phyloP scores from a whole-genome alignment of 1,140 invertebrate genomes.

The Ceratosolen fusciceps region DNA sequence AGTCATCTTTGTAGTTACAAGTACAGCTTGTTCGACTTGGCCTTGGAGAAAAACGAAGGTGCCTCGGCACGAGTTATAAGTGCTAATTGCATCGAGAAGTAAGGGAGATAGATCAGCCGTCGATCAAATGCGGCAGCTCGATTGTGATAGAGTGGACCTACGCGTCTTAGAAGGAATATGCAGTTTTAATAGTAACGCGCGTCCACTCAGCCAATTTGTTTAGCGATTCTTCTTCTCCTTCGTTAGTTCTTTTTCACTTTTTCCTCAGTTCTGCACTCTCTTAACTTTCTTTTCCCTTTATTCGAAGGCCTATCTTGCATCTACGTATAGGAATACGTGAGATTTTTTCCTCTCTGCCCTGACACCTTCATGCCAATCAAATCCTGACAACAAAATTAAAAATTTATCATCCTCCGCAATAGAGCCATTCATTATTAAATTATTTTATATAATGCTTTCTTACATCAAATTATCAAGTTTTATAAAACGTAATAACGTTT shows the following conservation, averaged over 20 bases:
- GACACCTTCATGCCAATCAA: background rate
- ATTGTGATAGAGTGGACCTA: conserved; percentile 48
- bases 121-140: conserved; percentile 41
- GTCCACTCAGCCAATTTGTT: conserved; percentile 45
- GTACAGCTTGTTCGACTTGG: background rate
- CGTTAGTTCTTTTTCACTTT: conserved; percentile 1
- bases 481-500: background rate
- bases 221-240: conserved; percentile 19
- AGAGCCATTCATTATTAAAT: background rate
- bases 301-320: background rate
- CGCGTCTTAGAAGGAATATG: conserved; percentile 7
- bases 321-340: background rate
- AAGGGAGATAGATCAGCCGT: conserved; percentile 9
- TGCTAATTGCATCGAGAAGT: background rate
- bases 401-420: background rate
- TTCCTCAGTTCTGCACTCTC: conserved; percentile 12
- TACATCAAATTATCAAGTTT: background rate
- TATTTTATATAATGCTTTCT: background rate
- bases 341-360: background rate
- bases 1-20: background rate
- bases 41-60: background rate
- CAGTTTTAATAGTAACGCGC: background rate
- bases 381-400: background rate
- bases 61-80: background rate
- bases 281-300: conserved; percentile 10